Conservation (phyloP, 2,888 invertebrate genomes). For the Erannis defoliaria region DNA sequence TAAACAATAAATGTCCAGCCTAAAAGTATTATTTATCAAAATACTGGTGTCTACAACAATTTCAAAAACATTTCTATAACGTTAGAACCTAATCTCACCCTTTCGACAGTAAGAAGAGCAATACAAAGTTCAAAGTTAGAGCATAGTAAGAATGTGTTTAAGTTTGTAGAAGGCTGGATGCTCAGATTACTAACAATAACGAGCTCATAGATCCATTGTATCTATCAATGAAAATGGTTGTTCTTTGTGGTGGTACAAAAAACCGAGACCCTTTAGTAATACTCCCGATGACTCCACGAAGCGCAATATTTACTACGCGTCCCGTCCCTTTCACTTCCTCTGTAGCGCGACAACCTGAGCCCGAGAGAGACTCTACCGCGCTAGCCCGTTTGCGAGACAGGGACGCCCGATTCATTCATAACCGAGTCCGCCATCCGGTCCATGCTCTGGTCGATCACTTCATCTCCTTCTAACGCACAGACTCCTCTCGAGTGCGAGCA, state of each 20-base stretch:
- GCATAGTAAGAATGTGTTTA: background rate
- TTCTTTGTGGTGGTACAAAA: slow-evolving; percentile 77
- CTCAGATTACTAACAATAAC: slow-evolving; percentile 27
- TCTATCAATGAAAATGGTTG: slow-evolving; percentile 74
- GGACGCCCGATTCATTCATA: slow-evolving; percentile 85
- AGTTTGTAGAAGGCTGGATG: no score
- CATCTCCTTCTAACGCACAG: slow-evolving; percentile 83
- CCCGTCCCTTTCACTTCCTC: slow-evolving; percentile 86
- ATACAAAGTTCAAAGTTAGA: background rate
- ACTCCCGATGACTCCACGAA: slow-evolving; percentile 73
- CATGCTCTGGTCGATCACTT: slow-evolving; percentile 80
- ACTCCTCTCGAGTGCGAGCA: slow-evolving; percentile 81
- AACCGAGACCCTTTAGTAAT: slow-evolving; percentile 73
- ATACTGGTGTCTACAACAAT: no score
- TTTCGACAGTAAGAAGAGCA: no score
- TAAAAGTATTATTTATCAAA: no score
- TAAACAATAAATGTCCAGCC: no score
- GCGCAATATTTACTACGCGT: slow-evolving; percentile 85
- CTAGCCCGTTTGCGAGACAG: slow-evolving; percentile 61
- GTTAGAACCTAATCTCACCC: background rate
- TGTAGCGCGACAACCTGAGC: slow-evolving; percentile 82
- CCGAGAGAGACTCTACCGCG: slow-evolving; percentile 69
- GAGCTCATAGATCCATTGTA: slow-evolving; percentile 40
- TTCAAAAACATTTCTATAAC: background rate
- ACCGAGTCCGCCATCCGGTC: slow-evolving; percentile 85